Conservation (phyloP, 2,888 invertebrate species). For the Acronicta psi region DNA sequence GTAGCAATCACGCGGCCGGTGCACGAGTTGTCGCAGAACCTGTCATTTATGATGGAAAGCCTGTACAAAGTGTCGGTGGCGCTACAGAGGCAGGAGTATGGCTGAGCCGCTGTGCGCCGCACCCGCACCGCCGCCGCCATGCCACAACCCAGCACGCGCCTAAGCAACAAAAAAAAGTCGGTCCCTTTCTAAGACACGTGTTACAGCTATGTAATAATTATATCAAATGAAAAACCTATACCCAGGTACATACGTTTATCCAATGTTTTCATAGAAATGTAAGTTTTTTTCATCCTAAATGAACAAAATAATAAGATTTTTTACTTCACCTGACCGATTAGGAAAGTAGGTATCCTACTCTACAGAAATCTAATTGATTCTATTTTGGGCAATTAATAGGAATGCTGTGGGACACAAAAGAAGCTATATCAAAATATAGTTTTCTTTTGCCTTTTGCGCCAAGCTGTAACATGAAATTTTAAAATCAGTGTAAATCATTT, state of each 20-base stretch:
- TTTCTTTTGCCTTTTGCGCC: too few species aligned
- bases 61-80: slow-evolving; percentile 84
- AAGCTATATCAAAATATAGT: too few species aligned
- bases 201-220: too few species aligned
- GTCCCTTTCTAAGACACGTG: background rate
- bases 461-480: too few species aligned
- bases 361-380: too few species aligned
- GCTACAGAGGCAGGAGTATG: slow-evolving; percentile 79
- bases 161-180: background rate
- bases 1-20: slow-evolving; percentile 86
- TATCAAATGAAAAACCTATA: background rate
- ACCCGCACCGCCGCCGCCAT: slow-evolving; percentile 4
- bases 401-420: too few species aligned
- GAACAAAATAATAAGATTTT: background rate
- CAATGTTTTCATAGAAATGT: background rate
- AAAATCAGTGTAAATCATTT: too few species aligned
- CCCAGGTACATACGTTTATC: too few species aligned
- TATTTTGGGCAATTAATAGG: too few species aligned
- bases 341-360: too few species aligned
- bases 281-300: background rate
- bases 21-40: slow-evolving; percentile 83
- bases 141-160: slow-evolving; percentile 1
- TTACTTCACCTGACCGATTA: too few species aligned
- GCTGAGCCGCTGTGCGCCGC: slow-evolving; percentile 47
- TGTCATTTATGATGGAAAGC: slow-evolving; percentile 86